Conservation (phyloP, 2,797 vertebrate species). For the Setipinna tenuifilis region DNA sequence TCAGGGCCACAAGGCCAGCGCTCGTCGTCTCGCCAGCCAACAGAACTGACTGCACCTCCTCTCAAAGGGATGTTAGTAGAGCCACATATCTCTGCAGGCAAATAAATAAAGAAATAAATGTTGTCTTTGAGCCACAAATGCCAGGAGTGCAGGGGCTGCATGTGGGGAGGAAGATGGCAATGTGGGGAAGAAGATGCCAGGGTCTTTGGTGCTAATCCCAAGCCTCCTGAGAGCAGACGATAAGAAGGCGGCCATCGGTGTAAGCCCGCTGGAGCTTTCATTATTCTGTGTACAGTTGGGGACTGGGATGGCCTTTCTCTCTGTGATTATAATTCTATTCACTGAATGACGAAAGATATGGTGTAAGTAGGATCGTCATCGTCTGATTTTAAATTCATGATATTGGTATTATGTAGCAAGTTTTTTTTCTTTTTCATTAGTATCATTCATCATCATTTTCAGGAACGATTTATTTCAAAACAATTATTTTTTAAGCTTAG, state of each 20-base stretch:
- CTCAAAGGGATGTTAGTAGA: background rate
- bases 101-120: background rate
- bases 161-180: background rate
- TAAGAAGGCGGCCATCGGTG: background rate
- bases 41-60: background rate
- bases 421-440: background rate
- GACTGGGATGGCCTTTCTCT: slow-evolving; percentile 7
- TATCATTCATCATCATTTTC: too few relatives aligned
- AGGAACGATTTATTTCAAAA: too few relatives aligned
- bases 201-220: slow-evolving; percentile 1
- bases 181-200: background rate
- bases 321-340: background rate
- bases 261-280: slow-evolving; percentile 13
- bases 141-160: background rate
- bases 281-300: background rate
- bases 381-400: background rate
- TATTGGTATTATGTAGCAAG: background rate
- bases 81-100: background rate
- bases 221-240: background rate
- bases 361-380: background rate
- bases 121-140: slow-evolving; percentile 6
- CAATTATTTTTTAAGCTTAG: too few relatives aligned
- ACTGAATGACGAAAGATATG: background rate
- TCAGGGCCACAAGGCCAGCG: background rate
- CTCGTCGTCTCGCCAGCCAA: background rate